These are phyloP conservation scores for Xylota sylvarum DNA, from an alignment of 2,888 invertebrate species.

Conservation along the genomic window DNA sequence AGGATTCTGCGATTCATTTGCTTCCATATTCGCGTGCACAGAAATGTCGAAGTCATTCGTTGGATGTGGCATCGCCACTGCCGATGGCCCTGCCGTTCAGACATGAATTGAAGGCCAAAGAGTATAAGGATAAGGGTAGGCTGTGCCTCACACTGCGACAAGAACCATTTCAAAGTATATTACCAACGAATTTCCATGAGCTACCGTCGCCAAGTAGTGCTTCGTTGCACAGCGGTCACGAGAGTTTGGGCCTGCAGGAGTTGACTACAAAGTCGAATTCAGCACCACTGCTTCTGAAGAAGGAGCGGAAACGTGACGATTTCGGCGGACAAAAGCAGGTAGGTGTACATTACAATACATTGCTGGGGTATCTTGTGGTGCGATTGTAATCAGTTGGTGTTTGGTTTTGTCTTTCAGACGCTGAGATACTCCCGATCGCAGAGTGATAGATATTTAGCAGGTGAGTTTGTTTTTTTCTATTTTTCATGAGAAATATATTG, in stretches of 20 bases:
- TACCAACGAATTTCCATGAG: constrained; percentile 83
- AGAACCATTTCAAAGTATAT: constrained; percentile 83
- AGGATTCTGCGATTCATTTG: constrained; percentile 81
- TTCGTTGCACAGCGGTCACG: constrained; percentile 84
- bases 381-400: constrained; percentile 38
- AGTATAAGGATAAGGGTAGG: constrained; percentile 81
- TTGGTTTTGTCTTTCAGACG: constrained; percentile 80
- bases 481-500: neutral
- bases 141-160: constrained; percentile 83
- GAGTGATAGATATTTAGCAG: constrained; percentile 85
- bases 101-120: constrained; percentile 70
- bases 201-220: constrained; percentile 85
- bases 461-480: constrained; percentile 80
- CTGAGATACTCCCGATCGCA: constrained; percentile 85
- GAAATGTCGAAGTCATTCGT: constrained; percentile 83
- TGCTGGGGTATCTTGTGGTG: neutral
- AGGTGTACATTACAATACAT: constrained; percentile 76
- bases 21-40: constrained; percentile 79
- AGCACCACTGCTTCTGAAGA: constrained; percentile 84
- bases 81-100: constrained; percentile 73
- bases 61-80: constrained; percentile 81
- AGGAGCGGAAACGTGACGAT: constrained; percentile 83
- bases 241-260: constrained; percentile 83
- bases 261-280: constrained; percentile 84
- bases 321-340: constrained; percentile 84